Evolutionary conservation across 2,888 invertebrate genomes (phyloP), one percentile per base, ranked within the genome.

Genomic region (Stenodema calcarata): DNA sequence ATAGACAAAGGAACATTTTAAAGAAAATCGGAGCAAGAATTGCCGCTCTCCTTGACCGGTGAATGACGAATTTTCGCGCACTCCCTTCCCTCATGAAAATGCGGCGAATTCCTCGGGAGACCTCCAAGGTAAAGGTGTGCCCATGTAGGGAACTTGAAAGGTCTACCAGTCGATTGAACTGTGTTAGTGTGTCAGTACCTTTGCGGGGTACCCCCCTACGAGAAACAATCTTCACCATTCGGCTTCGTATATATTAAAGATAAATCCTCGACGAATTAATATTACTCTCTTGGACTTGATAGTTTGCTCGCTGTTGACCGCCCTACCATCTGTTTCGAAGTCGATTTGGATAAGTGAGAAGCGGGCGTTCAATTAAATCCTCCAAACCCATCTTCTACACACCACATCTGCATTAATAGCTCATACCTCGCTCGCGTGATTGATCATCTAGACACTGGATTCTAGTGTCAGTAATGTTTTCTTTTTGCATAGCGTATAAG

Each of bases 131-230:
- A 84, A 84, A 73, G 84, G 84, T 73, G 73, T 73, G 84, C 70
- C 84, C 84, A 84, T 84, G 73, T 84, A 84, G 54, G 84, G 84
- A 75, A 84, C 27, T 47, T 84, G 44, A 84, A 84, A 84, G 84
- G 84, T 75, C 84, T 84, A 35, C 84, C 73, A 84, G 84, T 84
- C 28, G 73, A 16, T 28, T 73, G 73, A 84, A 73, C 75, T 47
- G 84, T 84, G 84, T 84, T 75, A 84, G 84, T 84, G 47, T 84
- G 84, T 75, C 84, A 47, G 73, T 42, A 84, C 73, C 84, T 75
- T 84, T 84, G 84, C 62, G 35, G 41, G 35, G 62, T 11, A n/a
- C n/a, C 28, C 62, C 14, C 69, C 28, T 14, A 14, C 18, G 54
- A 6, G 69, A 12, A 18, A 44, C 44, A 12, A 4, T 23, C 78